These are phyloP conservation scores for Agonum fuliginosum DNA, from an alignment of 2,888 invertebrate species.

Conservation along the genomic window DNA sequence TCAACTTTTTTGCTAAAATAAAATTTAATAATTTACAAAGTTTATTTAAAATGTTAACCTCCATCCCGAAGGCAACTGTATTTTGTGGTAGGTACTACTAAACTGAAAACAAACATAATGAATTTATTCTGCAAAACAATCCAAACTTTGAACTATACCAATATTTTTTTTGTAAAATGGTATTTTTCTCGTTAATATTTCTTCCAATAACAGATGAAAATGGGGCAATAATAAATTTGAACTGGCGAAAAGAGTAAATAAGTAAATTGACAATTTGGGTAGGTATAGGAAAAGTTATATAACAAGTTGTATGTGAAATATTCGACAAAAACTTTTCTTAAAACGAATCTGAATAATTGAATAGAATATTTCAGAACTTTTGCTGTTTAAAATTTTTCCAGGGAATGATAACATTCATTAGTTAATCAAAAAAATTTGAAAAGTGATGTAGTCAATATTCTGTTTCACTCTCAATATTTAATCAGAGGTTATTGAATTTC, in stretches of 20 bases:
- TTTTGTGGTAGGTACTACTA: too few species aligned
- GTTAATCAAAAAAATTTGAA: not conserved
- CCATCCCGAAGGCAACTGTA: too few species aligned
- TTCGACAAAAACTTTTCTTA: not conserved
- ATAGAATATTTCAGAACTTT: constrained; percentile 7
- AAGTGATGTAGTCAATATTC: not conserved
- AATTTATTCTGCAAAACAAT: too few species aligned
- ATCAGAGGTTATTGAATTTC: constrained; percentile 38
- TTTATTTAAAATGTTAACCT: too few species aligned
- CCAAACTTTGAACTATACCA: too few species aligned
- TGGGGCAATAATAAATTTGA: too few species aligned
- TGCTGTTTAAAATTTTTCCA: not conserved
- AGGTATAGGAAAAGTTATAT: not conserved
- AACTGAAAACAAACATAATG: too few species aligned
- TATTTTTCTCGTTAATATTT: too few species aligned
- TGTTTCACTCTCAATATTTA: constrained; percentile 21
- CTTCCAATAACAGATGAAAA: too few species aligned
- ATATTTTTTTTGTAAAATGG: too few species aligned
- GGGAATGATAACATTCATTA: not conserved
- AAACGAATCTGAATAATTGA: constrained; percentile 13
- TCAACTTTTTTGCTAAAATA: too few species aligned
- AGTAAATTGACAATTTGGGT: not conserved
- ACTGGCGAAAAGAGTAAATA: not conserved
- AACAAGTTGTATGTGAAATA: not conserved
- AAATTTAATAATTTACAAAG: too few species aligned